A percentile compares a stretch with the other conserved stretches of the same genome.
phyloP scores from a whole-genome alignment of 2,888 invertebrate genomes.

The Ochropacha duplaris region DNA sequence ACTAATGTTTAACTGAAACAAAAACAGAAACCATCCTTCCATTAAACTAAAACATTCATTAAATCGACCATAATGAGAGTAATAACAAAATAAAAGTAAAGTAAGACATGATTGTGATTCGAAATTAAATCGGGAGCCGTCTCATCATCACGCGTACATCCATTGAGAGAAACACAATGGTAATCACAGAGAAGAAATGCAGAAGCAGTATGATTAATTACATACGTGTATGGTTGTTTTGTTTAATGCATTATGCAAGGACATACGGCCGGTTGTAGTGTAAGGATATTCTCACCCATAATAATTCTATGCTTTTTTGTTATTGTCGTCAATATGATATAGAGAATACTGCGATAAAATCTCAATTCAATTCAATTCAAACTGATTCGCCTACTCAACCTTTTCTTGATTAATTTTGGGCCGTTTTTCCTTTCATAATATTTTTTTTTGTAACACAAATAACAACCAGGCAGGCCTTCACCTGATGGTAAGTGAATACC shows the following conservation, averaged over 20 bases:
- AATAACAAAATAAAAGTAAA: constrained; percentile 54
- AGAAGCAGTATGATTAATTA: constrained; percentile 68
- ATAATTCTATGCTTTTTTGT: neutral
- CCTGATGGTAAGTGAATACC: no score
- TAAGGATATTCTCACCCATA: neutral
- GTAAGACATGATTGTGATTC: constrained; percentile 51
- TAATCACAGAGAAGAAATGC: constrained; percentile 59
- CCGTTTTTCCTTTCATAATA: no score
- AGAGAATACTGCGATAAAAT: no score
- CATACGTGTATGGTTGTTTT: constrained; percentile 17
- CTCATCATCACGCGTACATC: constrained; percentile 41
- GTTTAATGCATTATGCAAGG: neutral
- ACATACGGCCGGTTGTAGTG: neutral
- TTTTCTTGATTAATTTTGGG: no score
- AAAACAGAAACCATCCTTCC: constrained; percentile 39
- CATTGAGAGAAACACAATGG: constrained; percentile 61
- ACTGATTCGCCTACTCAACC: neutral
- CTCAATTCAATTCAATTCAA: neutral
- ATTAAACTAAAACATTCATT: constrained; percentile 58
- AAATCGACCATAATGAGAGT: constrained; percentile 47
- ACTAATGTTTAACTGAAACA: constrained; percentile 23
- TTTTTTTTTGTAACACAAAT: no score
- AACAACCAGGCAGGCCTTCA: no score
- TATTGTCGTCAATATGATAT: neutral
- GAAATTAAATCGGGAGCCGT: constrained; percentile 63